These are phyloP conservation scores for Adelosebastes latens DNA, from an alignment of 2,797 vertebrate species.

Conservation along the genomic window DNA sequence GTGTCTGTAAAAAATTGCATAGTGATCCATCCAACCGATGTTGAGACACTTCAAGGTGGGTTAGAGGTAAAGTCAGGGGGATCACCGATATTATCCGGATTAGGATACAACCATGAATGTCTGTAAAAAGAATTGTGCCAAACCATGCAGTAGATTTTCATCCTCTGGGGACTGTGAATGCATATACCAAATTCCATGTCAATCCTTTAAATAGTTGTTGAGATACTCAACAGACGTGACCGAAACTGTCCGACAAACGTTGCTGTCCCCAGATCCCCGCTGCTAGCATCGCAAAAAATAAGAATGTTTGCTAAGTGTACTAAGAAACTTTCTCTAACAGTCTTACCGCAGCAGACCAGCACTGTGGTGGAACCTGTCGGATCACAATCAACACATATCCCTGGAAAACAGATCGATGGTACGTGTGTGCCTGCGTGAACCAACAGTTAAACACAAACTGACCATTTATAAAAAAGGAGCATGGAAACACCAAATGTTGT, in stretches of 20 bases:
- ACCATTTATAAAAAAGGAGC: background rate
- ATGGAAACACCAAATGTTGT: background rate
- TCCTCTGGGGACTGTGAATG: too few relatives aligned
- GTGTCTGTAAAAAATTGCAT: background rate
- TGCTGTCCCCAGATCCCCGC: background rate
- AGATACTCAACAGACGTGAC: background rate
- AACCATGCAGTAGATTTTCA: too few relatives aligned
- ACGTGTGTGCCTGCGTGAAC: background rate
- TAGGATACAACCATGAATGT: background rate
- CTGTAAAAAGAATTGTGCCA: too few relatives aligned
- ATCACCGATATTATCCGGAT: background rate
- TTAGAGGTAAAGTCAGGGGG: background rate
- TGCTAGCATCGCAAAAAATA: background rate
- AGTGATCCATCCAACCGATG: background rate
- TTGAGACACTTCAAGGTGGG: too few relatives aligned
- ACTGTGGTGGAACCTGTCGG: background rate
- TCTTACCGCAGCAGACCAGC: background rate
- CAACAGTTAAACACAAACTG: background rate
- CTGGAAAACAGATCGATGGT: background rate
- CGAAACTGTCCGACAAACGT: background rate
- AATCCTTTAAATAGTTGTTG: too few relatives aligned
- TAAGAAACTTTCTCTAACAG: constrained; percentile 11
- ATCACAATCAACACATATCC: background rate
- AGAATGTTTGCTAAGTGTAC: background rate
- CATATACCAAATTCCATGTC: too few relatives aligned